Conservation (phyloP, 2,113 vertebrate genomes). For the Ictalurus furcatus region DNA sequence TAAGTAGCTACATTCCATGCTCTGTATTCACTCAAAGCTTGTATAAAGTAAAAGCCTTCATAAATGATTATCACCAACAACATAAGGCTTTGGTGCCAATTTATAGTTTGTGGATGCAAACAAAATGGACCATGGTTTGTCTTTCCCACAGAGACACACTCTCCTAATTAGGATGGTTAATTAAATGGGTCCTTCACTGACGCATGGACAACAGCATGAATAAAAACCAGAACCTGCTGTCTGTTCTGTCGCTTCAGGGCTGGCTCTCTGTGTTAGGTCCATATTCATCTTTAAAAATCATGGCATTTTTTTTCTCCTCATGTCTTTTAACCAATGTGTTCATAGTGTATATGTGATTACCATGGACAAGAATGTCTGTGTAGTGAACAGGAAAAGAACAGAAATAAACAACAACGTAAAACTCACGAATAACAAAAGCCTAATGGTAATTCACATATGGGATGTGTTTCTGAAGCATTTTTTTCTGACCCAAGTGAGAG, state of each 20-base stretch:
- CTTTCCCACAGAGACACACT: slow-evolving; percentile 4
- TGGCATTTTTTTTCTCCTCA: not conserved
- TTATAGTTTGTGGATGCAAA: slow-evolving; percentile 1
- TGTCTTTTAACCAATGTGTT: not conserved
- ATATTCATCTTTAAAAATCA: slow-evolving; percentile 30
- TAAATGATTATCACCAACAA: not conserved
- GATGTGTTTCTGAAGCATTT: not conserved
- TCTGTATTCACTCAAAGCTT: not conserved
- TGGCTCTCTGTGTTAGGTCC: slow-evolving; percentile 10
- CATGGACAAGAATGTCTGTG: not conserved
- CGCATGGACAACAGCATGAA: slow-evolving; percentile 22
- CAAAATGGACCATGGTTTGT: not conserved
- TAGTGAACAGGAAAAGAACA: not conserved
- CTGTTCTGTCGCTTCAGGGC: slow-evolving; percentile 23
- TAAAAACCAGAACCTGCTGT: slow-evolving; percentile 3
- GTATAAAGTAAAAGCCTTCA: not conserved
- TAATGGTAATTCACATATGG: not conserved
- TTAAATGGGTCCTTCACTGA: not conserved
- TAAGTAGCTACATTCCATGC: not conserved
- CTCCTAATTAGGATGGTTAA: slow-evolving; percentile 7
- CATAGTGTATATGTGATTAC: not conserved
- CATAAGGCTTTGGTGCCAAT: not conserved
- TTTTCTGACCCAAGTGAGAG: not conserved
- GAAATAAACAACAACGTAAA: not conserved
- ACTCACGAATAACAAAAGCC: not conserved